A percentile compares a stretch with the other conserved stretches of the same genome.
Conservation (phyloP, 1,140 invertebrate species). For the Anastrepha ludens region DNA sequence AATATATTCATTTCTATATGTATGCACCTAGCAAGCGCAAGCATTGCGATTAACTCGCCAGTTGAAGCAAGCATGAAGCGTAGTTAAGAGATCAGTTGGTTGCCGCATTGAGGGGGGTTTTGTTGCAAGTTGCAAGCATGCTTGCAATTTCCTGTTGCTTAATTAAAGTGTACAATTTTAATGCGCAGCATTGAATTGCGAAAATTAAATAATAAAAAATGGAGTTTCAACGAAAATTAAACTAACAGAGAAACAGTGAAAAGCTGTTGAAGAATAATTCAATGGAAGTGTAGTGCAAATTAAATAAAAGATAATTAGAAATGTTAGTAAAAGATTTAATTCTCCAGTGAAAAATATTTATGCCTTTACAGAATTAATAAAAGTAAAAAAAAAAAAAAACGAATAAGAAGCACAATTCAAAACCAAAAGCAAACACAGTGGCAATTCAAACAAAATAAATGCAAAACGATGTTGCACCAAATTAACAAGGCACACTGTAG, state of each 20-base stretch:
- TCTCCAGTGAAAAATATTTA: background rate
- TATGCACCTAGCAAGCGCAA: background rate
- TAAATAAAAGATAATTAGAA: constrained; percentile 26
- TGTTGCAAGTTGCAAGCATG: background rate
- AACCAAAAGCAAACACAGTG: background rate
- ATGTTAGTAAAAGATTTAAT: background rate
- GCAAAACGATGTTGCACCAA: background rate
- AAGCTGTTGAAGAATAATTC: background rate
- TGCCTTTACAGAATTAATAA: background rate
- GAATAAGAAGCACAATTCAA: background rate
- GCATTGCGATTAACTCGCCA: background rate
- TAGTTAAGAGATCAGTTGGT: background rate
- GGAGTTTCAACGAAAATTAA: no score
- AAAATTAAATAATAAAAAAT: constrained; percentile 23
- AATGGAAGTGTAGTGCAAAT: background rate
- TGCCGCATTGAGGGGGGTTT: background rate
- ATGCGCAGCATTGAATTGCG: constrained; percentile 26
- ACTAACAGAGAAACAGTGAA: background rate
- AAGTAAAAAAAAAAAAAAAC: background rate
- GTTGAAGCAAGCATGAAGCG: background rate
- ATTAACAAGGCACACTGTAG: background rate
- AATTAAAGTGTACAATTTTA: constrained; percentile 46
- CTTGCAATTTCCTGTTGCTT: constrained; percentile 39
- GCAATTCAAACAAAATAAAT: background rate
- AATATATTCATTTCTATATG: background rate